Conservation (phyloP, 1,140 invertebrate genomes). For the Drosophila pruinosa region DNA sequence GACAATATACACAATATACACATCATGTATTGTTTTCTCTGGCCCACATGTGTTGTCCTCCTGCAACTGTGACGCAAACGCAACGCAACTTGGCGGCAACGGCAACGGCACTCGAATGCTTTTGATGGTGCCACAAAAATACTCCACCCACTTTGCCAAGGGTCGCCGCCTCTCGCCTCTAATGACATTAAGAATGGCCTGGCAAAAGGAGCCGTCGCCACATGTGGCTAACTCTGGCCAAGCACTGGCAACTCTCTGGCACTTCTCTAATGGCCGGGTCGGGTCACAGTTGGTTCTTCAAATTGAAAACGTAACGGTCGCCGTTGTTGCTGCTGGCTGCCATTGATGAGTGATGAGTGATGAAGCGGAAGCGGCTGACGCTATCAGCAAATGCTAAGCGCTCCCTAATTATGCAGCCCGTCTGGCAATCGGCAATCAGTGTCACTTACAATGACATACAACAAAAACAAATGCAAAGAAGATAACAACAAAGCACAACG, state of each 20-base stretch:
- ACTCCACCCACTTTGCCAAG: not conserved
- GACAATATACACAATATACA: conserved; percentile 49
- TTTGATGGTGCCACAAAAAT: conserved; percentile 43
- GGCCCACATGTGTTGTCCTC: conserved; percentile 37
- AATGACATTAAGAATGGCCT: conserved; percentile 16
- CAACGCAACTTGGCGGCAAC: not conserved
- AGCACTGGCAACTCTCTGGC: not conserved
- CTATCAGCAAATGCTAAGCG: conserved; percentile 43
- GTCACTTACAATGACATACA: conserved; percentile 51
- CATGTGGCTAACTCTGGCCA: conserved; percentile 26
- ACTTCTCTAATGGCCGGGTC: not conserved
- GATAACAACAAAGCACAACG: conserved; percentile 16
- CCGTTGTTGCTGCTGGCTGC: not conserved
- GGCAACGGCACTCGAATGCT: conserved; percentile 23
- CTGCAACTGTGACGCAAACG: conserved; percentile 61
- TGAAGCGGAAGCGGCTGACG: conserved; percentile 34
- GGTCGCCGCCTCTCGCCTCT: not conserved
- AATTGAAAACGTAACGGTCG: conserved; percentile 33
- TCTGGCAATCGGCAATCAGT: conserved; percentile 47
- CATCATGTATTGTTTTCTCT: conserved; percentile 25
- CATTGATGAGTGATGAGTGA: conserved; percentile 40
- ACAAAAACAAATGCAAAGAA: conserved; percentile 26
- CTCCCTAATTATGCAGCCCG: conserved; percentile 51
- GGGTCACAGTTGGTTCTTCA: conserved; percentile 18
- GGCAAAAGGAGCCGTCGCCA: conserved; percentile 12